These are phyloP conservation scores for Crotalus viridis DNA, from an alignment of 2,113 vertebrate species.

Conservation along the genomic window DNA sequence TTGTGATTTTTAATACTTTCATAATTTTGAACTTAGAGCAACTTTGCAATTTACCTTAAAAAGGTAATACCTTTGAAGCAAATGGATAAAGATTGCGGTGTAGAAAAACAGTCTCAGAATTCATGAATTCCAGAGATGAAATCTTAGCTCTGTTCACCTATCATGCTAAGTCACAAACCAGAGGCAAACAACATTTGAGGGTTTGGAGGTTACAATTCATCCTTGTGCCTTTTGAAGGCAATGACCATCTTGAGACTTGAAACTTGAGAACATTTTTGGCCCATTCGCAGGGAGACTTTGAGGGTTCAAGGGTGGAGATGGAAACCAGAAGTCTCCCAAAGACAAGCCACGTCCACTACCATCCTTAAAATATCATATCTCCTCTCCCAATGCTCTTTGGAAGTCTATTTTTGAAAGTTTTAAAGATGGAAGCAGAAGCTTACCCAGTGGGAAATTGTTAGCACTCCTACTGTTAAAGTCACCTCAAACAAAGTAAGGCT, in stretches of 20 bases:
- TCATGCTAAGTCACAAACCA: not conserved
- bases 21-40: slow-evolving; percentile 19
- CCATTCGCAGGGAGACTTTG: not conserved
- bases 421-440: not conserved
- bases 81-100: not conserved
- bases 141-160: not conserved
- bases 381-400: not conserved
- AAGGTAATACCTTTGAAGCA: not conserved
- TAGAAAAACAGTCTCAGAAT: not conserved
- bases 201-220: not conserved
- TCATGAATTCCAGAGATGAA: not conserved
- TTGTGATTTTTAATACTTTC: not conserved
- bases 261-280: not conserved
- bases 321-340: not conserved
- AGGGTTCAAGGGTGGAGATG: not conserved
- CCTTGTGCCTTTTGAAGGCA: not conserved
- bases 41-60: not conserved
- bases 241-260: not conserved
- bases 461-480: not conserved
- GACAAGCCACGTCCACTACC: not conserved
- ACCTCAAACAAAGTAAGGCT: not conserved
- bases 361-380: not conserved
- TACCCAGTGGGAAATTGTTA: not conserved
- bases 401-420: not conserved
- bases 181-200: not conserved